These are phyloP conservation scores for Drosophila pachea DNA, from an alignment of 1,140 invertebrate species.

Conservation along the genomic window DNA sequence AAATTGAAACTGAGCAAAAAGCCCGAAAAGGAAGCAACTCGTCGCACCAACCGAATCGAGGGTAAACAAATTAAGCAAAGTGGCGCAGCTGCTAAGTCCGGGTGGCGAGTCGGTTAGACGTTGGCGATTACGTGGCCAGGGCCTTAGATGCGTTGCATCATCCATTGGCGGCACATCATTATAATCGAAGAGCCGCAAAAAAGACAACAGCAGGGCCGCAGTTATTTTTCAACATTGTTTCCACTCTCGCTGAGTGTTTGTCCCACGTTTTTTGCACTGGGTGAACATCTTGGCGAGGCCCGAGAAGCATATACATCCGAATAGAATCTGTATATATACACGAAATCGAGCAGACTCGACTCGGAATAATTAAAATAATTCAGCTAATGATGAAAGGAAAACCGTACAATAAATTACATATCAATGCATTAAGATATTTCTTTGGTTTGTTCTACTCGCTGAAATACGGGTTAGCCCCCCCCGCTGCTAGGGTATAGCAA, in stretches of 20 bases:
- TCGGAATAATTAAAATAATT: too few species aligned
- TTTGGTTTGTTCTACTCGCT: too few species aligned
- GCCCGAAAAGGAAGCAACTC: conserved; percentile 10
- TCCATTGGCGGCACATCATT: conserved; percentile 58
- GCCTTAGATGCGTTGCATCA: conserved; percentile 60
- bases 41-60: conserved; percentile 34
- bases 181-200: conserved; percentile 73
- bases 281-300: conserved; percentile 3
- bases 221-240: conserved; percentile 20
- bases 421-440: too few species aligned
- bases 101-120: conserved; percentile 16
- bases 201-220: conserved; percentile 30
- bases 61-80: conserved; percentile 48
- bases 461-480: conserved; percentile 12
- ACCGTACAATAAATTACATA: too few species aligned
- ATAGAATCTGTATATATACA: too few species aligned
- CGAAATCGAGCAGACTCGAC: too few species aligned
- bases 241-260: conserved; percentile 4
- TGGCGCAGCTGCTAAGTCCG: conserved; percentile 24
- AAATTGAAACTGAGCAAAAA: conserved; percentile 9
- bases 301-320: too few species aligned
- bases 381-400: too few species aligned
- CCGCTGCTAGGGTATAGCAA: conserved; percentile 11
- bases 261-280: conserved; percentile 27
- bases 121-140: conserved; percentile 55